These are phyloP conservation scores for Rhodeus uyekii DNA, from an alignment of 2,797 vertebrate species.

Conservation along the genomic window DNA sequence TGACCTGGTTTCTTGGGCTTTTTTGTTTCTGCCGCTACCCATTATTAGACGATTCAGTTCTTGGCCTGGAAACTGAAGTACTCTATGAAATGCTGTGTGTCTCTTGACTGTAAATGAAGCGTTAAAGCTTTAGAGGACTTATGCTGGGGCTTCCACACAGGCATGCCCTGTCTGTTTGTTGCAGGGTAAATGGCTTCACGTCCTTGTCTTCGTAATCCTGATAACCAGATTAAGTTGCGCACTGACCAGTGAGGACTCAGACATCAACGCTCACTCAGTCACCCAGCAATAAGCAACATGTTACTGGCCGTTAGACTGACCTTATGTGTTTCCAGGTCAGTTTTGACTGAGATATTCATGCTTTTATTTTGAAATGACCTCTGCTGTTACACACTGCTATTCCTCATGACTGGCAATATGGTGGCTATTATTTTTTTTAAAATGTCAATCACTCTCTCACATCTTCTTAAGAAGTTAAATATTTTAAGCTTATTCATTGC, in stretches of 20 bases:
- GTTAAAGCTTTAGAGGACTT: constrained; percentile 6
- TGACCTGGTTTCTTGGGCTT: constrained; percentile 76
- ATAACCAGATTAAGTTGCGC: constrained; percentile 32
- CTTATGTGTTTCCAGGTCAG: constrained; percentile 10
- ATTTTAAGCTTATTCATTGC: not conserved
- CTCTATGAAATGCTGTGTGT: constrained; percentile 6
- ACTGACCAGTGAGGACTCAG: not conserved
- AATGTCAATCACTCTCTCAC: not conserved
- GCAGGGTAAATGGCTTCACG: constrained; percentile 29
- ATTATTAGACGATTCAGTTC: constrained; percentile 66
- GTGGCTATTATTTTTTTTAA: not conserved
- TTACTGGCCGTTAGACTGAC: not conserved
- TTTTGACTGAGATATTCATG: not conserved
- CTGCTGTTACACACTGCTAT: not conserved
- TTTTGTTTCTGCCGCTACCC: constrained; percentile 67
- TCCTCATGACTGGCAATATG: not conserved
- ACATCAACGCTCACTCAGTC: not conserved
- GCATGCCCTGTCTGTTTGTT: constrained; percentile 6
- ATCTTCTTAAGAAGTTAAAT: not conserved
- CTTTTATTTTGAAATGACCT: not conserved
- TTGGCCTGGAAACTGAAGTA: constrained; percentile 21
- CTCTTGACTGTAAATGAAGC: constrained; percentile 12
- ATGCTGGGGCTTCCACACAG: not conserved
- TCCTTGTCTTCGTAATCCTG: constrained; percentile 22
- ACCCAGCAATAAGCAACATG: not conserved